Base-by-base conservation (phyloP, 1,140 invertebrate genomes). In the Rhynchophorus ferrugineus region DNA sequence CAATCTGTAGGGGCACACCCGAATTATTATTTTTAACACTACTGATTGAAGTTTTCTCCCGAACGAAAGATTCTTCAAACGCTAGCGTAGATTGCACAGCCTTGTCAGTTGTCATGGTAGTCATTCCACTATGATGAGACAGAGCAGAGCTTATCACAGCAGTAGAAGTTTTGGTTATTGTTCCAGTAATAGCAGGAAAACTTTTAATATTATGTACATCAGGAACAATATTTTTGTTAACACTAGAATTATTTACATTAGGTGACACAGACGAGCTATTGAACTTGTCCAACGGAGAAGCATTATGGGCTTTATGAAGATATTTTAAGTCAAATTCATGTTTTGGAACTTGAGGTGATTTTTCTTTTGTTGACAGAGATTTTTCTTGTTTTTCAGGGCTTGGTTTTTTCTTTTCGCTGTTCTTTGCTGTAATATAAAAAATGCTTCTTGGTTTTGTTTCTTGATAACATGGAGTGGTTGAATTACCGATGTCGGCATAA, bases 401-500 rank as follows among this genome's bases (percentile, higher is more conserved):
- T 11, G 49, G 45, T 44, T 51, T 54, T 17, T 54, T 54, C 18
- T 54, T 54, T 21, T 54, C 52, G 19, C 44, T 54, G 41, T 57
- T 57, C 52, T 54, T 54, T 21, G 45, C 46, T 54, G 21, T 9
- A 54, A 58, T 13, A 48, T 35, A 34, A 43, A 24, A 46, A 44
- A 9, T 17, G 14, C n/a, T n/a, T n/a, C n/a, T n/a, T n/a, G n/a
- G n/a, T n/a, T n/a, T n/a, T n/a, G n/a, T n/a, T n/a, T n/a, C n/a
- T n/a, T n/a, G n/a, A n/a, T n/a, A 38, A 14, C 38, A 44, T 17
- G 8, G 19, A 37, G 13, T 18, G 16, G n/a, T 7, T 8, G 13
- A 82, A 36, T 79, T 76, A 14, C 83, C 78, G 57, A 86, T 86
- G 59, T 85, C 83, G 2, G 85, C 84, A 64, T 87, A 87, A 24